phyloP scores from a whole-genome alignment of 37 sponge, comb jelly and placozoan genomes.

The Amphimedon queenslandica region DNA sequence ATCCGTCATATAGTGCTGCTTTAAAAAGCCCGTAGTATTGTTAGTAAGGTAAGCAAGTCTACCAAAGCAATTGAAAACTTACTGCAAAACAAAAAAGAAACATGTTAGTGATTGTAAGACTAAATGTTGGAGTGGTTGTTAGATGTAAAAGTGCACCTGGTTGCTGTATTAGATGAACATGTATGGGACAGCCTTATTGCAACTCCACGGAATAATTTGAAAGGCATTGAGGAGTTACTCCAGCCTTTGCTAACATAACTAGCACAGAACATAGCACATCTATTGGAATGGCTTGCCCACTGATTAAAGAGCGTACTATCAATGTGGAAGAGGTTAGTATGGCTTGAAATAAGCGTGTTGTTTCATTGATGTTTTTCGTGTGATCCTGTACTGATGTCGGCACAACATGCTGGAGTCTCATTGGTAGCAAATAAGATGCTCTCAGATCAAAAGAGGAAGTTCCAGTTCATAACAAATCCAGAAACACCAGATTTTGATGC shows the following conservation, averaged over 20 bases:
- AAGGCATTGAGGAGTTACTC: background rate
- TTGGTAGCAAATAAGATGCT: background rate
- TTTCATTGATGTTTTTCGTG: background rate
- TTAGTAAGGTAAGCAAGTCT: conserved; percentile 21
- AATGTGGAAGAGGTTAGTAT: conserved; percentile 11
- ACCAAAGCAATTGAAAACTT: conserved; percentile 16
- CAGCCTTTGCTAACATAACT: conserved; percentile 12
- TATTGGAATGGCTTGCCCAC: background rate
- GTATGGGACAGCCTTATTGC: conserved; percentile 13
- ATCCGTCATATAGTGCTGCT: background rate
- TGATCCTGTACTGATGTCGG: too few species aligned
- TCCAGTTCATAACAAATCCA: background rate
- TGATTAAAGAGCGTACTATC: conserved; percentile 3
- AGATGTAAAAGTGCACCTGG: background rate
- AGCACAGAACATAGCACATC: conserved; percentile 2
- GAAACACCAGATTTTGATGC: background rate
- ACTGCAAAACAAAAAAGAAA: background rate
- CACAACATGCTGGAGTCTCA: background rate
- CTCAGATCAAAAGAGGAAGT: background rate
- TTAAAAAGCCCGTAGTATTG: background rate
- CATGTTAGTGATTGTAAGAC: conserved; percentile 10
- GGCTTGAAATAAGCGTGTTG: background rate
- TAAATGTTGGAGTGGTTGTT: conserved; percentile 9
- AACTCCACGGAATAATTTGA: conserved; percentile 2
- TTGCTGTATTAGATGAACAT: conserved; percentile 13